phyloP scores from a whole-genome alignment of 2,888 invertebrate genomes.

The Neoascia interrupta region DNA sequence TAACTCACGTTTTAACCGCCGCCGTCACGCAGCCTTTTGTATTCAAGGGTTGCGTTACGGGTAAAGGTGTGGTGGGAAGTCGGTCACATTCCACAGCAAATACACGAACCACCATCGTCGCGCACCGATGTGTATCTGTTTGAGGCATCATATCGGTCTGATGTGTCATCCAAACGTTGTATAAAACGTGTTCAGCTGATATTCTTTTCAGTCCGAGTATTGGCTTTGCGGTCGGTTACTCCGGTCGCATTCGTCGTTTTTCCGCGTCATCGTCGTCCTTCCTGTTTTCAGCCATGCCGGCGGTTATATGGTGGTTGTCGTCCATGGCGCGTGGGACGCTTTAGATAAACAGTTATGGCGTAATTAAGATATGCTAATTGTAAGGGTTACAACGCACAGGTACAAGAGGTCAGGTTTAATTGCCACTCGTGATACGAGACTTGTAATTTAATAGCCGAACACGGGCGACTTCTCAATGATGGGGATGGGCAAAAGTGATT shows the following conservation, averaged over 20 bases:
- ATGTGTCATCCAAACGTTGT: constrained; percentile 28
- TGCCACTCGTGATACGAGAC: constrained; percentile 24
- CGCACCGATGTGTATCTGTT: constrained; percentile 30
- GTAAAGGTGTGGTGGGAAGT: no score
- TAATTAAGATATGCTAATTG: constrained; percentile 57
- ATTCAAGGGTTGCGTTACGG: no score
- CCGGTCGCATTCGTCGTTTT: no score
- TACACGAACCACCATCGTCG: no score
- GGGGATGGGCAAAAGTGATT: constrained; percentile 21
- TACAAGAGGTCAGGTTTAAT: constrained; percentile 33
- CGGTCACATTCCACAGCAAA: no score
- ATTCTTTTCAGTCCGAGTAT: no score
- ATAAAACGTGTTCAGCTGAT: constrained; percentile 28
- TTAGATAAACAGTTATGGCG: constrained; percentile 46
- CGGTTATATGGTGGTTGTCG: not conserved
- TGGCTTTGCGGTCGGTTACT: no score
- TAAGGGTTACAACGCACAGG: constrained; percentile 12
- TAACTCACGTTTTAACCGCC: constrained; percentile 32
- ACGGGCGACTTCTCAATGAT: not conserved
- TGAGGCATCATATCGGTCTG: constrained; percentile 32
- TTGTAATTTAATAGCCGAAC: constrained; percentile 22
- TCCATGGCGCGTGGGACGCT: not conserved
- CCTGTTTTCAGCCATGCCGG: no score
- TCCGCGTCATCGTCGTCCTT: no score
- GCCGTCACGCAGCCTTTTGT: no score